Conservation (phyloP, 2,888 invertebrate species). For the Oithona nana region DNA sequence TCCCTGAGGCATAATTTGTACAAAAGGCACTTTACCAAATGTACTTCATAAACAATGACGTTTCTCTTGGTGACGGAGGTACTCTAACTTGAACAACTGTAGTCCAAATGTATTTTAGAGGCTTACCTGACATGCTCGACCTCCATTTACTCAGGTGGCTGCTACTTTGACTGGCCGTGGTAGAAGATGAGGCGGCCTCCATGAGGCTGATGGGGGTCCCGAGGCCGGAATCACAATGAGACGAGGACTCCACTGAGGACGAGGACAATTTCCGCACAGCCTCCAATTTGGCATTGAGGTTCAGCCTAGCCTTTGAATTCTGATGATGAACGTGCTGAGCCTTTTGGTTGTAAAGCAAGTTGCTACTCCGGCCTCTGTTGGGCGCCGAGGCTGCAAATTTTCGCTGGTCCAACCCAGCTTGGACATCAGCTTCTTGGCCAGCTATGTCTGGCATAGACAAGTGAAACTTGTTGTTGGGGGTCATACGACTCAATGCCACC, state of each 20-base stretch:
- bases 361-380: background rate
- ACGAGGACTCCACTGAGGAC: background rate
- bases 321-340: background rate
- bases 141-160: background rate
- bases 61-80: too few species aligned
- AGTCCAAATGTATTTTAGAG: too few species aligned
- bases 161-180: background rate
- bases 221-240: background rate
- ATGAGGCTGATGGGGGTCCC: background rate
- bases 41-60: too few species aligned
- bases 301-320: background rate
- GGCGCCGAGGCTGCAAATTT: background rate
- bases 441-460: background rate
- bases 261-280: background rate
- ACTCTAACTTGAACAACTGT: too few species aligned
- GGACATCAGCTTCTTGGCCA: background rate
- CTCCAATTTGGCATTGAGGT: background rate
- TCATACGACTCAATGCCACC: background rate
- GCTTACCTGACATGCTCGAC: conserved; percentile 1
- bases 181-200: background rate
- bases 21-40: too few species aligned
- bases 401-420: background rate
- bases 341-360: background rate
- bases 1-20: too few species aligned
- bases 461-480: background rate